Base-by-base conservation (phyloP, 1,140 invertebrate species). In the Aleiodes sp. region DNA sequence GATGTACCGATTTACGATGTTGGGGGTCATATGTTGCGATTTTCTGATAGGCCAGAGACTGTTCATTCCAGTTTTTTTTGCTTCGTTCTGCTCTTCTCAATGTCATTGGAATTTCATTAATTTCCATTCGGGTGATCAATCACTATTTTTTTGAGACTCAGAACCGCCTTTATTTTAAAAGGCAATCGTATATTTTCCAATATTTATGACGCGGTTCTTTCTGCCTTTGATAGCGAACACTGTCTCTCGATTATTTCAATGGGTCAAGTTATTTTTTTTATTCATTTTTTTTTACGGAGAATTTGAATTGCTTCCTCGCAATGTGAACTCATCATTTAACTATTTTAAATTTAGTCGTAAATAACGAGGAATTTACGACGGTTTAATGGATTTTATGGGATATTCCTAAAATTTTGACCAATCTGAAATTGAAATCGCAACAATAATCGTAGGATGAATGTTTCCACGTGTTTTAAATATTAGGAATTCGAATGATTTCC, bases 1-100 rank as follows among this genome's bases (percentile, higher is more conserved):
- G 41, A 46, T 19, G 19, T 19, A 46, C 4, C 41, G 16, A 46
- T 46, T 46, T 46, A 46, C 41, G 41, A 46, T 46, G 41, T 46
- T 46, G 41, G 41, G 14, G 41, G 41, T 46, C 41, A 46, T 46
- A 46, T 56, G 21, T 56, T 56, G 52, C 24, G 52, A 56, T 56
- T 56, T 56, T 19, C 2, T 56, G 24, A 28, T 56, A 26, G 10
- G 52, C 28, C 28, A 56, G 7, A 56, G 24, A 33, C 4, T 33
- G 31, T 33, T 33, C 9, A 6, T 56, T 56, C 14, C 41, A 2
- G 2, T 2, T 14, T 46, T 19, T 46, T 19, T 19, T 19, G n/a
- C 39, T 16, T 43, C n/a, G 4, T 14, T 16, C n/a, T 10, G 9
- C 24, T 10, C 2, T 4, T 12, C 14, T 16, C 9, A 12, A 56